Base-by-base conservation (phyloP, 2,888 invertebrate species). In the Barypeithes pellucidus region DNA sequence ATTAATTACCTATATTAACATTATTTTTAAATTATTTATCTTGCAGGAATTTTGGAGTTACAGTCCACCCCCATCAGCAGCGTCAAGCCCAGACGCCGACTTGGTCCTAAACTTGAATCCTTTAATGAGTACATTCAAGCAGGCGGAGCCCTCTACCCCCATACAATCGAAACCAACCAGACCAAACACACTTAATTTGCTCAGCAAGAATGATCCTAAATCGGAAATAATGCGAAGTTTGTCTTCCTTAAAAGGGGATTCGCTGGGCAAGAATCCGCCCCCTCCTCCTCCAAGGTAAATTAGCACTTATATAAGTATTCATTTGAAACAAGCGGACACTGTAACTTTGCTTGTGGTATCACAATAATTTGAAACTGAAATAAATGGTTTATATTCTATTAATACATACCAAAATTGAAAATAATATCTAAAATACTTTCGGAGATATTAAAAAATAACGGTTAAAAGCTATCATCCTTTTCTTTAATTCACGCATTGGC, bases 51-150 rank as follows among this genome's bases (percentile, higher is more conserved):
- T 94, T 85, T 94, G 94, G 94, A 89, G 92, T 69, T 86, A 85
- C 70, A 85, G 84, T 60, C 85, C 85, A 12, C 84, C 84, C 3
- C 83, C 83, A 1, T 85, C 85, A 14, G 80, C 81, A 2, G 84
- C 84, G 43, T 86, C 88, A 72, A 89, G 88, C 79, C 89, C 89
- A 0, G 89, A 89, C 75, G 88, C 88, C 22, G 90, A 92, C 78
- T 91, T 94, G 75, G 91, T 94, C 75, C 86, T 95, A 67, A 94
- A 94, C 84, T 89, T 95, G 87, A 92, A 93, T 61, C 94, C 94
- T 76, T 89, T 91, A 77, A 90, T 93, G 82, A 91, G 90, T 81
- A 93, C 93, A 7, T 93, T 93, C 81, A 93, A 92, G 86, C 90
- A 91, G 67, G 88, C 88, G 76, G 88, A 87, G 75, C 88, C 89